These are phyloP conservation scores for Cassiopea andromeda DNA, from an alignment of 30 jellyfish, hydroid and myxozoan genomes.

Conservation along the genomic window DNA sequence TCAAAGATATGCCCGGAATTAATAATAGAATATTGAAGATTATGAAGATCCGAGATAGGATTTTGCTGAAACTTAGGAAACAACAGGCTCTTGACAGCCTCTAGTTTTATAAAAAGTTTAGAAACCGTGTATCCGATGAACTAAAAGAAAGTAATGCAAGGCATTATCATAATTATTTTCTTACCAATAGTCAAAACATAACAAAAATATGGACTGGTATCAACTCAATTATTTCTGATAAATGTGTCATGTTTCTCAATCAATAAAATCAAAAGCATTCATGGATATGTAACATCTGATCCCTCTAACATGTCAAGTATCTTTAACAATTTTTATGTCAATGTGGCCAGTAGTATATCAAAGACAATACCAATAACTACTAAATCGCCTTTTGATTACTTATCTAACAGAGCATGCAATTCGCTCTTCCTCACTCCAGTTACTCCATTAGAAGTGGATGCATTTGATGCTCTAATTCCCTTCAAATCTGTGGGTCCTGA, in stretches of 20 bases:
- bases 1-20: neutral
- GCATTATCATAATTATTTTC: neutral
- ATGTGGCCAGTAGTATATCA: conserved; percentile 1
- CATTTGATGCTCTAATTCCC: neutral
- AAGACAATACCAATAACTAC: conserved; percentile 4
- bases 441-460: conserved; percentile 8
- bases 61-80: conserved; percentile 11
- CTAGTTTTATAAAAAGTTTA: neutral
- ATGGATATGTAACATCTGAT: conserved; percentile 12
- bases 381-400: neutral
- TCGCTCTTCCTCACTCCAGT: conserved; percentile 27
- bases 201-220: neutral
- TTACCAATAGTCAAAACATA: neutral
- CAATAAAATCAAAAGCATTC: neutral
- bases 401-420: conserved; percentile 1
- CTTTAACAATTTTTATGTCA: conserved; percentile 2
- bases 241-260: too few species aligned
- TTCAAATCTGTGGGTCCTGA: conserved; percentile 40
- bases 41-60: conserved; percentile 61
- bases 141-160: neutral
- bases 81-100: neutral
- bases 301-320: conserved; percentile 6
- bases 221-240: neutral
- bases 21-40: conserved; percentile 25
- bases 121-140: neutral